Evolutionary conservation across 2,113 vertebrate species (phyloP), one percentile per base, ranked within the genome.

Genomic region (Phylloscopus trochilus): DNA sequence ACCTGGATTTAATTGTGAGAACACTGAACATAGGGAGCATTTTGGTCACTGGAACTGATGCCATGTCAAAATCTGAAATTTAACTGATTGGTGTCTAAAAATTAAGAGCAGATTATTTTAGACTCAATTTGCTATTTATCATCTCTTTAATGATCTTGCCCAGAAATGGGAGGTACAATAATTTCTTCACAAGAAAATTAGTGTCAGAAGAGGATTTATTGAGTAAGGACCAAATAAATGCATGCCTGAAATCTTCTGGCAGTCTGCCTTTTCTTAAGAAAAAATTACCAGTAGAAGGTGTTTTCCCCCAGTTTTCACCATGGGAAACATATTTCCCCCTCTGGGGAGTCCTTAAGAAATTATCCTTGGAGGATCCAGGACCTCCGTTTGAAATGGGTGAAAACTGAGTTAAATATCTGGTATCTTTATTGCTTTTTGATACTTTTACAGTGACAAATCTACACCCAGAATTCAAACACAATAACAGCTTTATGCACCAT

Each of bases 111-210:
- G 62, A 80, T 92, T 63, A 81, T 93, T 43, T 64, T 94, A 87
- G 78, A 80, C 46, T 46, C 37, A 69, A 22, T 82, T 92, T 92
- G 39, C 67, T 92, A 21, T 93, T 73, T 89, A 73, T 95, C 70
- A 94, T 87, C 62, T 92, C 82, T 82, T 92, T 74, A 79, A 51
- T 67, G 79, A 91, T 87, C 75, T 91, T 90, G 43, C 59, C 51
- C 55, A 88, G 78, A 92, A 96, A 84, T 53, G n/a, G 28, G 53
- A 95, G 31, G 37, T 87, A 82, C 78, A 91, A 89, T 92, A 79
- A 44, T 66, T 79, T 53, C n/a, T 94, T 95, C 21, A 11, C 49
- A 88, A 85, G 67, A 95, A 95, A 95, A 95, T 90, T 89, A 87
- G 67, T 79, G 63, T 90, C 81, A 87, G 67, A 68, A 85, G 39